Percentiles rank a stretch among this genome's conserved stretches.
Evolutionary conservation across 2,888 invertebrate genomes (phyloP).

Genomic region (Parnassius smintheus): DNA sequence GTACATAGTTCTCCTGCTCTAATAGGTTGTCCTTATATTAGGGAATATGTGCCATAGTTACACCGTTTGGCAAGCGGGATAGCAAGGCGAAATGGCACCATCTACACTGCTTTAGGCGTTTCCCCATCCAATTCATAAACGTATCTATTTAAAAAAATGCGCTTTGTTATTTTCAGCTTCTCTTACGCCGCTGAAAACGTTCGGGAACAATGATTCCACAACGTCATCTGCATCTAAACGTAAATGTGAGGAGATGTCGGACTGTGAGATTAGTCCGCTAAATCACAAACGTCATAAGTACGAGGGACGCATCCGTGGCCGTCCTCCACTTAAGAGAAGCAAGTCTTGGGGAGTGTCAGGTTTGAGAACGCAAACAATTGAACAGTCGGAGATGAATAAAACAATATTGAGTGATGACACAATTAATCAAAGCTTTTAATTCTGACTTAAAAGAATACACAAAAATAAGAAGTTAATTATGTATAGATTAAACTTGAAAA

Average conservation of each 20-base stretch:
- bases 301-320: constrained; percentile 62
- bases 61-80: no score
- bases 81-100: no score
- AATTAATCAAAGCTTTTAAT: constrained; percentile 5
- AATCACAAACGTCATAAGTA: constrained; percentile 70
- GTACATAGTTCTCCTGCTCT: no score
- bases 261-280: constrained; percentile 60
- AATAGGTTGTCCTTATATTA: no score
- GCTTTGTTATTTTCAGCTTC: constrained; percentile 36
- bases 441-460: background rate
- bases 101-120: no score
- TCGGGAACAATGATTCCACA: constrained; percentile 45
- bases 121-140: no score
- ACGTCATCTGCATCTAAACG: constrained; percentile 64
- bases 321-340: constrained; percentile 61
- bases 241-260: constrained; percentile 60
- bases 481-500: no score
- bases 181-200: constrained; percentile 49
- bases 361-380: constrained; percentile 34
- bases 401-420: constrained; percentile 3
- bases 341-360: constrained; percentile 49
- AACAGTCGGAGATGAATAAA: background rate
- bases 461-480: no score
- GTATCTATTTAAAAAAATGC: no score
- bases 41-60: no score